Conservation (phyloP, 2,797 vertebrate species). For the Garrulus glandarius region DNA sequence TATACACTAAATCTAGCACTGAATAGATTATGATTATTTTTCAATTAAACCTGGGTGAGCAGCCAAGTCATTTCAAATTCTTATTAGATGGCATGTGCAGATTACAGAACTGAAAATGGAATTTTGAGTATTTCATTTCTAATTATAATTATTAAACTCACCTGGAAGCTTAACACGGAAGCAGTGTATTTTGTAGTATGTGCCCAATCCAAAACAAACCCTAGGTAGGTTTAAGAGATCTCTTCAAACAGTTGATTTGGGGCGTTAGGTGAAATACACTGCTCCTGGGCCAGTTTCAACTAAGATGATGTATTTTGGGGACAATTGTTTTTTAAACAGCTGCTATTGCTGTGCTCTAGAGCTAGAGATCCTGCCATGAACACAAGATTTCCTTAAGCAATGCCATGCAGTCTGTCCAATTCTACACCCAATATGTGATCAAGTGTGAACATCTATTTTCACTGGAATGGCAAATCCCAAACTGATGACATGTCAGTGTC, state of each 20-base stretch:
- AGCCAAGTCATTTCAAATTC: background rate
- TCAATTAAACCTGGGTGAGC: background rate
- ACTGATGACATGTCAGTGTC: background rate
- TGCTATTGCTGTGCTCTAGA: background rate
- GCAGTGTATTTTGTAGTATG: background rate
- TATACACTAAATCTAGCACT: background rate
- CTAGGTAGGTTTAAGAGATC: background rate
- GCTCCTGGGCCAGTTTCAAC: background rate
- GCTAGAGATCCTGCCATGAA: background rate
- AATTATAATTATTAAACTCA: background rate
- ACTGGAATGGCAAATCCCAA: background rate
- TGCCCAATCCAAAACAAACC: background rate
- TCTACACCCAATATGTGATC: background rate
- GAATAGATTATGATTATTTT: conserved; percentile 24
- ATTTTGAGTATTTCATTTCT: background rate
- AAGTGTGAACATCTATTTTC: background rate
- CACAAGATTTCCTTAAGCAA: background rate
- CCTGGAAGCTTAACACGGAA: background rate
- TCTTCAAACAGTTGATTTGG: background rate
- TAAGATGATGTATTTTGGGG: background rate
- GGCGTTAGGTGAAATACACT: background rate
- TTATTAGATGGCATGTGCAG: background rate
- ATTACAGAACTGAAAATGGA: background rate
- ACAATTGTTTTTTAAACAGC: background rate
- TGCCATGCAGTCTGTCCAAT: background rate